Evolutionary conservation across 1,140 invertebrate genomes (phyloP), one percentile per base, ranked within the genome.

Genomic region (Plectrocnemia conspersa): DNA sequence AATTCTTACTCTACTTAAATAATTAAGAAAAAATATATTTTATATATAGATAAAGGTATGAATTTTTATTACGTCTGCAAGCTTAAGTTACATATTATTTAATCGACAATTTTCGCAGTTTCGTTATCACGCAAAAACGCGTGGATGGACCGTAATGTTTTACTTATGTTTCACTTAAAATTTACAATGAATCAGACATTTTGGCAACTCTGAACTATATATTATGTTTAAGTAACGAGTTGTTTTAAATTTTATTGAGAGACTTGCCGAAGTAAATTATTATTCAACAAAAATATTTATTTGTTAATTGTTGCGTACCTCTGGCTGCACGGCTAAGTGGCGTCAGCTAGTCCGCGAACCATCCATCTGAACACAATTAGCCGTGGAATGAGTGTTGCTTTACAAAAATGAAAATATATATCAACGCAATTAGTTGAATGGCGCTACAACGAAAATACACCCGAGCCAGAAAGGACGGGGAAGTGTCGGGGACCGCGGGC

Each of bases 351-450:
- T 50, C 47, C 47, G 45, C 53, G 23, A 55, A 47, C 53, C 53
- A 55, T 55, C 53, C 53, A 48, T 55, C 53, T 40, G 42, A 48
- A 46, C 32, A 45, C 45, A 55, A 55, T 55, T 55, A 55, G 53
- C 23, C 45, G 44, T 35, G 32, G 16, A 40, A 45, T 13, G 40
- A 38, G 41, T 16, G 25, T 35, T 42, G 3, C 25, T 44, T 36
- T 11, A 40, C 45, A 48, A 48, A 47, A 55, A 55, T 54, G 44
- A 55, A 48, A 55, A 38, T 40, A 42, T 42, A 42, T 23, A 22
- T 40, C 50, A 42, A 42, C 36, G 23, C 50, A 52, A 48, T 48
- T 47, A 38, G 44, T 47, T 29, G 27, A 54, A 38, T 13, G 16
- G 35, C 36, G 19, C 18, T 18, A 13, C 21, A 50, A 35, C 32